phyloP scores from a whole-genome alignment of 2,797 vertebrate genomes.

The Silurus aristotelis region DNA sequence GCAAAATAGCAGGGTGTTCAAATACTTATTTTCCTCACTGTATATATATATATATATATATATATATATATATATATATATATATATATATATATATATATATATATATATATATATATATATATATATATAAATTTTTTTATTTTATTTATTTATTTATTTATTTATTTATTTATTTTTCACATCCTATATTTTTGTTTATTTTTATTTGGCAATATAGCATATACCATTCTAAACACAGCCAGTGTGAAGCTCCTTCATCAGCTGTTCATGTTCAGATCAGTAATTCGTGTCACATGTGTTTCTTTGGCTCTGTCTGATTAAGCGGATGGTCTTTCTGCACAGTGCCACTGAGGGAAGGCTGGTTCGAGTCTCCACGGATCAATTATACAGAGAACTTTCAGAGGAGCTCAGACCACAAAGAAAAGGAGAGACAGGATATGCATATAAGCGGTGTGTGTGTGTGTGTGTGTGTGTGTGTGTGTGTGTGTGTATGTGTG shows the following conservation, averaged over 20 bases:
- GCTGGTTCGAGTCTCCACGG: slow-evolving; percentile 69
- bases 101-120: no score
- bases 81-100: no score
- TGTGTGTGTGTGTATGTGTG: slow-evolving; percentile 26
- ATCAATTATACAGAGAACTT: slow-evolving; percentile 78
- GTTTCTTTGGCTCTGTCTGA: slow-evolving; percentile 51
- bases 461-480: slow-evolving; percentile 24
- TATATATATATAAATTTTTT: no score
- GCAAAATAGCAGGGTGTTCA: no score
- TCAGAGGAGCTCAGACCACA: slow-evolving; percentile 63
- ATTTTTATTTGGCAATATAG: background rate
- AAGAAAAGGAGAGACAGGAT: slow-evolving; percentile 24
- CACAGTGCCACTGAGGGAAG: slow-evolving; percentile 56
- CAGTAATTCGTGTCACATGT: slow-evolving; percentile 11
- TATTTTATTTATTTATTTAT: no score
- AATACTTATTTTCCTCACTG: no score
- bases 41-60: no score
- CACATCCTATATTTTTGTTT: no score
- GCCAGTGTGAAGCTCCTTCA: background rate
- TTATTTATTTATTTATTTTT: no score
- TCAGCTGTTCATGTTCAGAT: slow-evolving; percentile 13
- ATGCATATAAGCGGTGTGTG: slow-evolving; percentile 35
- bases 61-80: no score
- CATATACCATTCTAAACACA: background rate
- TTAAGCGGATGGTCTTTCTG: slow-evolving; percentile 43